Evolutionary conservation across 2,113 vertebrate species (phyloP).

Genomic region (Neodontobutis hainanensis): DNA sequence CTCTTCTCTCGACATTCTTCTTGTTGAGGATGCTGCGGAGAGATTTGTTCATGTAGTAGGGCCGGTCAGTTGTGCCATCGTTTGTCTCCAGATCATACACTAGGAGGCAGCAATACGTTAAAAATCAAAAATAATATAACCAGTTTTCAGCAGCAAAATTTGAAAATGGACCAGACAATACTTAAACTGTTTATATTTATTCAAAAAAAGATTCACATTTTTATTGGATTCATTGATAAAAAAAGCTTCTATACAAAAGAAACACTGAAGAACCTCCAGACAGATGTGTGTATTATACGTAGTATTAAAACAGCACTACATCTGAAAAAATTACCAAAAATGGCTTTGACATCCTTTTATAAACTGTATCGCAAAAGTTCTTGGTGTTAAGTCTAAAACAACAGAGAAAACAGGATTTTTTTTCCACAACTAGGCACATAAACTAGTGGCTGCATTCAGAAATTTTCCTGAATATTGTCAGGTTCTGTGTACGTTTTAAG

Average conservation of each 20-base stretch:
- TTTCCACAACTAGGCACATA: constrained; percentile 77
- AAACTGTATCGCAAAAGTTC: constrained; percentile 76
- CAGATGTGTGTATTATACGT: constrained; percentile 70
- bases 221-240: constrained; percentile 68
- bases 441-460: constrained; percentile 76
- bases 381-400: constrained; percentile 70
- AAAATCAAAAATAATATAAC: neutral
- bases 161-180: constrained; percentile 37
- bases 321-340: constrained; percentile 80
- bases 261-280: constrained; percentile 71
- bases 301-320: constrained; percentile 76
- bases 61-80: constrained; percentile 70
- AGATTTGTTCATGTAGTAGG: constrained; percentile 68
- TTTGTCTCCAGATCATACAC: constrained; percentile 83
- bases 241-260: constrained; percentile 75
- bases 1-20: constrained; percentile 29
- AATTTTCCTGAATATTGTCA: constrained; percentile 61
- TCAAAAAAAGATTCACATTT: constrained; percentile 73
- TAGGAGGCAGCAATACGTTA: constrained; percentile 72
- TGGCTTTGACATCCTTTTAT: constrained; percentile 83
- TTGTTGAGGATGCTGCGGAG: constrained; percentile 71
- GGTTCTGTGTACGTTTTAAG: constrained; percentile 60
- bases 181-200: constrained; percentile 76
- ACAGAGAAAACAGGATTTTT: constrained; percentile 60
- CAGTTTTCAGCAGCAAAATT: neutral